Conservation (phyloP, 2,888 invertebrate species). For the Celastrina argiolus region DNA sequence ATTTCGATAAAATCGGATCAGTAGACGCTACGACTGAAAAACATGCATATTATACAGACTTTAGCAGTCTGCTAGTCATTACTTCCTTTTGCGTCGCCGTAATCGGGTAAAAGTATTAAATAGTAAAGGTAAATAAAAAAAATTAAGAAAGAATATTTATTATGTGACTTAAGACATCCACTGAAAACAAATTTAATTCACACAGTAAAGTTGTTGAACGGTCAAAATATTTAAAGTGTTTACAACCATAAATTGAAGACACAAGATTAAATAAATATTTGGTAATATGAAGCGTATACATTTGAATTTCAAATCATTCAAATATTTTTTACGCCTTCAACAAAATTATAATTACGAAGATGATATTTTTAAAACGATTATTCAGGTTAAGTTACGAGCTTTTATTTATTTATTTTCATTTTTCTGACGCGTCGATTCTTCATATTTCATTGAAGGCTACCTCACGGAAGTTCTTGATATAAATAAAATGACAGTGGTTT, state of each 20-base stretch:
- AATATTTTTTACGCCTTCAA: slow-evolving; percentile 14
- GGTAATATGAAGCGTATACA: slow-evolving; percentile 8
- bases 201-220: background rate
- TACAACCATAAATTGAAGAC: background rate
- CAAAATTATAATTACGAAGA: background rate
- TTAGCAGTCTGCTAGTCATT: too few relatives aligned
- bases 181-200: background rate
- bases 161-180: too few relatives aligned
- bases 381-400: slow-evolving; percentile 1
- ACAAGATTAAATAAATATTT: background rate
- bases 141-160: too few relatives aligned
- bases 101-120: too few relatives aligned
- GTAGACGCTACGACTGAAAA: too few relatives aligned
- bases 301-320: background rate
- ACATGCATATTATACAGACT: too few relatives aligned
- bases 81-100: too few relatives aligned
- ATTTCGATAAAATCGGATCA: too few relatives aligned
- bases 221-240: background rate
- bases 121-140: too few relatives aligned
- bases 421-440: background rate
- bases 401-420: background rate
- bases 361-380: background rate
- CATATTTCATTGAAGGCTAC: background rate
- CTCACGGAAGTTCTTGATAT: slow-evolving; percentile 6
- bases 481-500: background rate